Evolutionary conservation across 2,113 vertebrate genomes (phyloP), one percentile per base, ranked within the genome.

Genomic region (Tyrannus savana): DNA sequence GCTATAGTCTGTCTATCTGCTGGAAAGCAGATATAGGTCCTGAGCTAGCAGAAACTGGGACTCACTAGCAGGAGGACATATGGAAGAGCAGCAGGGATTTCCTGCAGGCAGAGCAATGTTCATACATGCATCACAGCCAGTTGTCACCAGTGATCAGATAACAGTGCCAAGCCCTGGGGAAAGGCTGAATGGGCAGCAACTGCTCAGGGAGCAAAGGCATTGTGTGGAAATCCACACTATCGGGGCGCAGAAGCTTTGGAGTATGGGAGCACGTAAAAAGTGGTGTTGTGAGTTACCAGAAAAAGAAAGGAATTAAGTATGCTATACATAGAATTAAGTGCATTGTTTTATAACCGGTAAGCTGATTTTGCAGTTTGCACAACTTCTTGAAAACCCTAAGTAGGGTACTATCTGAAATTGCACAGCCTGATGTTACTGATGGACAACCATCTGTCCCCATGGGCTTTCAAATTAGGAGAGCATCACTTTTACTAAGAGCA

Each of bases 11-110:
- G 60, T 37, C 27, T 84, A 2, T 46, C 87, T 84, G 35, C 50
- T 78, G 56, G 52, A 76, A 90, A 79, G 90, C 33, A 79, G 62
- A 53, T 80, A 58, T 46, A 90, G 58, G 50, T 89, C 66, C 80
- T 19, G 8, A 94, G 80, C 62, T 91, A 63, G 50, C 76, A 83
- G 67, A 92, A 92, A 53, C 49, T 10, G 4, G 79, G 71, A 62
- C 75, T 83, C 14, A 39, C n/a, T 63, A 24, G 69, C 0, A 2
- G 71, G 73, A 90, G 47, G 22, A 68, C 86, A 78, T 84, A 92
- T 30, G 62, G 91, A 85, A 93, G n/a, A 87, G 56, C 83, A 89
- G 77, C 76, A 91, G 91, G 89, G 73, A 66, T 87, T 91, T 95
- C 73, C 78, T 95, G 52, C 50, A 75, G 90, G 79, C 73, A 93